These are phyloP conservation scores for Calameuta pallipes DNA, from an alignment of 2,888 invertebrate species.

Conservation along the genomic window DNA sequence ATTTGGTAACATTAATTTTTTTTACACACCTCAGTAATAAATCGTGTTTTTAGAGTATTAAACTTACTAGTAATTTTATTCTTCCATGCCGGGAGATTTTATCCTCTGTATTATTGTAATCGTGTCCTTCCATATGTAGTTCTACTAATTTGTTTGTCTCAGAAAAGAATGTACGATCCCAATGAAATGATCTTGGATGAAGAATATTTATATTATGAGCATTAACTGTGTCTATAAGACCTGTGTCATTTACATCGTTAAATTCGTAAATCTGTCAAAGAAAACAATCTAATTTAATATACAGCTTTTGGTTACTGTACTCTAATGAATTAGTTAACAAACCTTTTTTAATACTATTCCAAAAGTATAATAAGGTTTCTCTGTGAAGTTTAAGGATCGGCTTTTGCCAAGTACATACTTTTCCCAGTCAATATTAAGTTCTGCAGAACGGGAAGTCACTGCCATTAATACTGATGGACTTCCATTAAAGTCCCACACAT, in stretches of 20 bases:
- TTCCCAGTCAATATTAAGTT: constrained; percentile 69
- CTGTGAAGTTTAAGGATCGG: constrained; percentile 64
- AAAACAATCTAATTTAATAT: constrained; percentile 14
- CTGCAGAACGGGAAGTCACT: constrained; percentile 66
- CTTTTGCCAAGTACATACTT: constrained; percentile 50
- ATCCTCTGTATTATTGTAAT: constrained; percentile 47
- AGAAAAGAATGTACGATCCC: constrained; percentile 61
- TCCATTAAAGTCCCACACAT: constrained; percentile 76
- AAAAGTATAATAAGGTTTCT: constrained; percentile 70
- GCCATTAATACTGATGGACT: constrained; percentile 72
- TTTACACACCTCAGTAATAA: background rate
- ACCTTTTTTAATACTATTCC: constrained; percentile 71
- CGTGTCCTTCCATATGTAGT: constrained; percentile 49
- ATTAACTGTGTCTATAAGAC: constrained; percentile 54
- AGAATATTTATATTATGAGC: constrained; percentile 58
- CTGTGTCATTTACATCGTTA: constrained; percentile 71
- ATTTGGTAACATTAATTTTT: background rate
- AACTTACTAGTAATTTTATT: constrained; percentile 50
- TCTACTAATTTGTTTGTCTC: constrained; percentile 63
- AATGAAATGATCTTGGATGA: constrained; percentile 59
- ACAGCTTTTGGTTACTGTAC: constrained; percentile 58
- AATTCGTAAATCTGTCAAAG: constrained; percentile 71
- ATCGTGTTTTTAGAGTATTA: background rate
- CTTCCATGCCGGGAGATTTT: constrained; percentile 57
- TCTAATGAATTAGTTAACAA: background rate